Percentiles rank a stretch among this genome's conserved stretches.
Evolutionary conservation across 1,140 invertebrate species (phyloP).

Genomic region (Coenobita brevimanus): DNA sequence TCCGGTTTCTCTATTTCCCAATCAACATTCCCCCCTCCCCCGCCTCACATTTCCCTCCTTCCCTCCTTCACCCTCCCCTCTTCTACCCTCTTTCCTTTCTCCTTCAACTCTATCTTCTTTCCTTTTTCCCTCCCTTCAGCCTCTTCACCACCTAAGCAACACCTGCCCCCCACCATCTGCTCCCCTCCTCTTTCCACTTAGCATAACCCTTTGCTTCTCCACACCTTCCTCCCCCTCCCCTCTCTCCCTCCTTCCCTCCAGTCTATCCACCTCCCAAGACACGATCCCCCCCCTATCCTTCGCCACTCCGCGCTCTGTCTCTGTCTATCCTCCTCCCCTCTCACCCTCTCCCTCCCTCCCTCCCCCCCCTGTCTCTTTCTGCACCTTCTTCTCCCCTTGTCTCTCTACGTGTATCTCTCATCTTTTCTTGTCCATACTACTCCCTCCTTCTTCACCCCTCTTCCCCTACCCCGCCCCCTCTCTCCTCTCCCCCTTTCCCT

Average conservation of each 20-base stretch:
- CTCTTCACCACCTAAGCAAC: no score
- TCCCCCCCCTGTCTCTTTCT: neutral
- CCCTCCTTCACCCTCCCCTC: no score
- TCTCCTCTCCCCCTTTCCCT: conserved; percentile 2
- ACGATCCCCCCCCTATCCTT: no score
- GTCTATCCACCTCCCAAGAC: no score
- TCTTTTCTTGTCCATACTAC: neutral
- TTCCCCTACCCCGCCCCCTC: neutral
- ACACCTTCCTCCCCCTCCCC: neutral
- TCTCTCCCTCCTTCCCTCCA: neutral
- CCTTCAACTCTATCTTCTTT: no score
- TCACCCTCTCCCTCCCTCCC: neutral
- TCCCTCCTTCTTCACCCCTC: neutral
- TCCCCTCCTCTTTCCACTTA: neutral
- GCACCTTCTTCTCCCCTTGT: neutral
- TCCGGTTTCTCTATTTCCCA: no score
- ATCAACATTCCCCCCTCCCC: no score
- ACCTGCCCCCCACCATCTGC: neutral
- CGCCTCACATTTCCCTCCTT: no score
- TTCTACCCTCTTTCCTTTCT: no score
- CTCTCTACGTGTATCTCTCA: neutral
- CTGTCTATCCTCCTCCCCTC: neutral
- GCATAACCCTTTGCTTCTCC: neutral
- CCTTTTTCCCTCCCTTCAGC: no score
- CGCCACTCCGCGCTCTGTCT: no score